These are phyloP conservation scores for Phyto melanocephala DNA, from an alignment of 2,888 invertebrate species.

Conservation along the genomic window DNA sequence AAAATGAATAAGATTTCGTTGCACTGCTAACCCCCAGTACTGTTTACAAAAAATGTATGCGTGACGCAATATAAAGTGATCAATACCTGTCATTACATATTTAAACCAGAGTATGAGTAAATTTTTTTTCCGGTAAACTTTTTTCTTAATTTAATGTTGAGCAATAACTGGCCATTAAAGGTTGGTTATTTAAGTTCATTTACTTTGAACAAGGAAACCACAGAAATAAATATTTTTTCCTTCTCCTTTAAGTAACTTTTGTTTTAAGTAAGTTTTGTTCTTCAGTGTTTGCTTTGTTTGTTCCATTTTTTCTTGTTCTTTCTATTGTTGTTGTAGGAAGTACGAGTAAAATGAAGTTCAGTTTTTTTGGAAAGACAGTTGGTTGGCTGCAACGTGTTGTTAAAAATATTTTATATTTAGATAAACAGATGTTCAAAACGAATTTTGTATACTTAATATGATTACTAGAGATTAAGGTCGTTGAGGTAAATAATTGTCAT, in stretches of 20 bases:
- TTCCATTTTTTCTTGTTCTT: background rate
- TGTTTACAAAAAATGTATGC: background rate
- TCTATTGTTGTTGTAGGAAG: conserved; percentile 21
- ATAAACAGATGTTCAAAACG: conserved; percentile 37
- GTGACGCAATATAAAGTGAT: conserved; percentile 45
- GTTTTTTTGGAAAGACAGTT: conserved; percentile 33
- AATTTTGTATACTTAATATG: background rate
- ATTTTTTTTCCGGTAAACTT: background rate
- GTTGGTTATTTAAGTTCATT: conserved; percentile 13
- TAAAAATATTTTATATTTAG: too few relatives aligned
- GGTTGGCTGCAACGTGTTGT: background rate
- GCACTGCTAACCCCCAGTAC: background rate
- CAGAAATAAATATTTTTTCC: conserved; percentile 37
- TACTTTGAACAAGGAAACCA: conserved; percentile 44
- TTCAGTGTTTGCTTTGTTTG: background rate
- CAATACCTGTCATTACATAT: conserved; percentile 51
- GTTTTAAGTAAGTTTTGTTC: background rate
- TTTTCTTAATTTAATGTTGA: conserved; percentile 26
- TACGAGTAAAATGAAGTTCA: conserved; percentile 29
- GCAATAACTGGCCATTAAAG: conserved; percentile 46
- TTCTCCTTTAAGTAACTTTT: background rate
- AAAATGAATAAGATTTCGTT: background rate
- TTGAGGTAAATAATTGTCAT: too few relatives aligned
- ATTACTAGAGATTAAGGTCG: background rate
- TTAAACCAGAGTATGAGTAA: background rate